Conservation (phyloP, 2,797 vertebrate species). For the Alfaro cultratus region DNA sequence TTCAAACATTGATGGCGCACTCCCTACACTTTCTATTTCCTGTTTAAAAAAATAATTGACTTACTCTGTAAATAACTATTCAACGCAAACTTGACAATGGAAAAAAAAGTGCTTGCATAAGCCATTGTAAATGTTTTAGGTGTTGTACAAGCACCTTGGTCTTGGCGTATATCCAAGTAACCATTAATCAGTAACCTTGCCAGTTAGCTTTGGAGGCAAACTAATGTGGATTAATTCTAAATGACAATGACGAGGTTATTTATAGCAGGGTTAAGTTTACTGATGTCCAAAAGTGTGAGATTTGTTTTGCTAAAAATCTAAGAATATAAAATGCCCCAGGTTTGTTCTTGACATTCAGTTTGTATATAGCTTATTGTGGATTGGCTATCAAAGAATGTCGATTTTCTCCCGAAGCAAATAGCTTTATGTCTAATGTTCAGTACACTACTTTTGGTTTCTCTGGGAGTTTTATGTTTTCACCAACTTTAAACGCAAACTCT, state of each 20-base stretch:
- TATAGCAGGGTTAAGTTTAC: neutral
- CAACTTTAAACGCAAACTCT: conserved; percentile 33
- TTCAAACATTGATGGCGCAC: neutral
- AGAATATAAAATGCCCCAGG: neutral
- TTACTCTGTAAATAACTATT: neutral
- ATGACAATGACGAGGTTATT: neutral
- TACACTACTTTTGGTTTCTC: neutral
- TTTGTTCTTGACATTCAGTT: neutral
- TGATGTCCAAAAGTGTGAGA: conserved; percentile 14
- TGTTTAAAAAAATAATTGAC: neutral
- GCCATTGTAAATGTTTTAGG: neutral
- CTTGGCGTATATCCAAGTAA: neutral
- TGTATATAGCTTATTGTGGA: neutral
- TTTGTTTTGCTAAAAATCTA: conserved; percentile 6
- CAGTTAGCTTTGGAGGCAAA: neutral
- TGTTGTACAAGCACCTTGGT: neutral
- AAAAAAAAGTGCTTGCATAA: neutral
- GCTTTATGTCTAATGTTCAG: neutral
- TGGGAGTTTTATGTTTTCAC: conserved; percentile 2
- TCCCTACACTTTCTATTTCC: neutral
- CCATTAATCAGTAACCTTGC: neutral
- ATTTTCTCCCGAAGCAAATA: neutral
- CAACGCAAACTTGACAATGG: neutral
- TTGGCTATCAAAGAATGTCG: neutral
- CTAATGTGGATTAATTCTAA: neutral